Conservation (phyloP, 2,113 vertebrate species). For the Kryptolebias marmoratus region DNA sequence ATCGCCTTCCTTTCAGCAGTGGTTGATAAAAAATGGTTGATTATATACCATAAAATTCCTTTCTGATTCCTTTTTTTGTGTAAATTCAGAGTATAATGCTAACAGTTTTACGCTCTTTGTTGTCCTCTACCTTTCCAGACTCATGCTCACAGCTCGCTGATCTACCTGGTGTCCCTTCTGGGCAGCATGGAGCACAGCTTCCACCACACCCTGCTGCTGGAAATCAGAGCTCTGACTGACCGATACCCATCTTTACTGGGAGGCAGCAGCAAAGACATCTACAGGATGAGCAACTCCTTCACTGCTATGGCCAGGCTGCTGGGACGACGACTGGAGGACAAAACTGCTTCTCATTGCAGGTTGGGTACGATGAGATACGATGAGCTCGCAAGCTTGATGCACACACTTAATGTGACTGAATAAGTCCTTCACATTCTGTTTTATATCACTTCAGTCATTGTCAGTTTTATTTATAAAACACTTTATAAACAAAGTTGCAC, state of each 20-base stretch:
- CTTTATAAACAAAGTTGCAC: no score
- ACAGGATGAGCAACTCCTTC: conserved; percentile 97
- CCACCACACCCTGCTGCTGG: conserved; percentile 90
- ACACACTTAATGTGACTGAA: not conserved
- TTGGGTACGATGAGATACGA: conserved; percentile 54
- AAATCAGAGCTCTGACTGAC: conserved; percentile 89
- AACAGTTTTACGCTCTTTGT: not conserved
- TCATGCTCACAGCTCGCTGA: conserved; percentile 84
- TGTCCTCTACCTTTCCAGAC: conserved; percentile 67
- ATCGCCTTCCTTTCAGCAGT: no score
- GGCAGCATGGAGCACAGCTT: conserved; percentile 90
- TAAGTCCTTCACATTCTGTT: not conserved
- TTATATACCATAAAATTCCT: no score
- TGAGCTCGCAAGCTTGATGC: not conserved
- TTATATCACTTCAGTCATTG: not conserved
- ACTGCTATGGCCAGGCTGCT: conserved; percentile 87
- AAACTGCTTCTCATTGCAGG: conserved; percentile 70
- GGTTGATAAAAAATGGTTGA: no score
- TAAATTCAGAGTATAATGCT: not conserved
- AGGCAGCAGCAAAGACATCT: conserved; percentile 88
- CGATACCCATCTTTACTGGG: conserved; percentile 84
- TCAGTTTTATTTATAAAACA: no score
- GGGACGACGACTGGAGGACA: conserved; percentile 78
- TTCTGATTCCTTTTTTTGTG: no score
- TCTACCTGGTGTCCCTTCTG: conserved; percentile 89